Conservation (phyloP, 1,140 invertebrate genomes). For the Ceratosolen solmsi region DNA sequence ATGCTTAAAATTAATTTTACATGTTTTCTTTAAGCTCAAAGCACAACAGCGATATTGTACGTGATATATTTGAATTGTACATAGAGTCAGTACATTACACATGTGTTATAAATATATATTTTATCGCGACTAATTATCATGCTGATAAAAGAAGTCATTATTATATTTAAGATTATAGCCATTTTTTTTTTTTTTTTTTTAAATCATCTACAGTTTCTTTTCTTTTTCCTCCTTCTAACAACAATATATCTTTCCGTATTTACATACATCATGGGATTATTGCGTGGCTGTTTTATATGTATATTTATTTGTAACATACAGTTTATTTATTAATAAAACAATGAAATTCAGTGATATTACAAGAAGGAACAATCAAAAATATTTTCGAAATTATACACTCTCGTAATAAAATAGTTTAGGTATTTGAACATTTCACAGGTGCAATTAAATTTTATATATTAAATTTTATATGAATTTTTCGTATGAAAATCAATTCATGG, state of each 20-base stretch:
- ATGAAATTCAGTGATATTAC: background rate
- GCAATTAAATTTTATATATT: conserved; percentile 27
- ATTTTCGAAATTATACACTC: conserved; percentile 20
- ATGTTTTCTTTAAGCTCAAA: too few relatives aligned
- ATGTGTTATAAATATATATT: conserved; percentile 44
- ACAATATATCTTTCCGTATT: background rate
- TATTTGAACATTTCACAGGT: conserved; percentile 20
- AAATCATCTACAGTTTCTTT: background rate
- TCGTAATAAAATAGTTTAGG: conserved; percentile 2
- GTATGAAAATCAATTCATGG: too few relatives aligned
- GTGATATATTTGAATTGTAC: conserved; percentile 54
- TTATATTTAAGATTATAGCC: background rate
- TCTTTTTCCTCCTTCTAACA: background rate
- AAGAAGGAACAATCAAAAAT: background rate
- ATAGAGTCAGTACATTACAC: conserved; percentile 46
- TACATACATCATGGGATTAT: background rate
- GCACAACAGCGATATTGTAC: conserved; percentile 29
- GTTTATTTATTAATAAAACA: background rate
- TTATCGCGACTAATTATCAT: conserved; percentile 17
- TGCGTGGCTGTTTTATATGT: background rate
- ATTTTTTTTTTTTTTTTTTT: conserved; percentile 18
- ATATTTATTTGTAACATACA: conserved; percentile 35
- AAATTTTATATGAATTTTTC: too few relatives aligned
- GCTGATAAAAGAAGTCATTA: background rate
- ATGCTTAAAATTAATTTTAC: too few relatives aligned